Evolutionary conservation across 2,888 invertebrate genomes (phyloP), one percentile per base, ranked within the genome.

Genomic region (Diadegma fenestrale): DNA sequence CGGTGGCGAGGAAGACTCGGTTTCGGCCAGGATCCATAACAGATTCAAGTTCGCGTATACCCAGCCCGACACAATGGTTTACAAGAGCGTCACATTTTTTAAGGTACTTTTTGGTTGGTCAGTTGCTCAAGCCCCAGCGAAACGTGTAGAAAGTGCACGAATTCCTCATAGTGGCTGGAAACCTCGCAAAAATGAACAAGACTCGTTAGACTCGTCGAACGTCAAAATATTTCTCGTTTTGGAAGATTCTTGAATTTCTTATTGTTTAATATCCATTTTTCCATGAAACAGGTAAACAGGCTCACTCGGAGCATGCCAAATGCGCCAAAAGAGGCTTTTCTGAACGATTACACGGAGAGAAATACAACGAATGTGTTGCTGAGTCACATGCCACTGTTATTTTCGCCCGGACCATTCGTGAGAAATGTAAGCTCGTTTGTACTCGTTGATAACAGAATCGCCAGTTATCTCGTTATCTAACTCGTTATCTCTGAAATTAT

Each of bases 1-100:
- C 82, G 99, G 99, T 8, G 99, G 99, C 17, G 99, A 99, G 94
- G 96, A 95, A 85, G 96, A 97, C 90, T 95, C 96, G 54, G 95
- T 98, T 61, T 96, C 96, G 30, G 94, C 94, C 19, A 96, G 97
- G 90, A 98, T 98, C 92, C 95, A 96, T 82, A 95, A 95, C 88
- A 96, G 96, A 87, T 98, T 98, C 92, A 95, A 93, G 88, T 93
- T 92, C 86, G 92, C 94, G 5, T 94, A 90, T 68, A 90, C 95
- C 45, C 97, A 97, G 89, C 95, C 96, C 2, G 95, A 96, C 87
- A 94, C 96, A 0, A 95, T 97, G 54, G 94, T 94, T 72, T 94
- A 95, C 87, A 95, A 95, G 71, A 96, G 96, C 91, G 93, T 97
- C 58, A 95, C 96, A 54, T 96, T 97, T 92, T 97, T 96, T 89